Conservation (phyloP, 2,113 vertebrate genomes). For the Oncorhynchus clarkii region DNA sequence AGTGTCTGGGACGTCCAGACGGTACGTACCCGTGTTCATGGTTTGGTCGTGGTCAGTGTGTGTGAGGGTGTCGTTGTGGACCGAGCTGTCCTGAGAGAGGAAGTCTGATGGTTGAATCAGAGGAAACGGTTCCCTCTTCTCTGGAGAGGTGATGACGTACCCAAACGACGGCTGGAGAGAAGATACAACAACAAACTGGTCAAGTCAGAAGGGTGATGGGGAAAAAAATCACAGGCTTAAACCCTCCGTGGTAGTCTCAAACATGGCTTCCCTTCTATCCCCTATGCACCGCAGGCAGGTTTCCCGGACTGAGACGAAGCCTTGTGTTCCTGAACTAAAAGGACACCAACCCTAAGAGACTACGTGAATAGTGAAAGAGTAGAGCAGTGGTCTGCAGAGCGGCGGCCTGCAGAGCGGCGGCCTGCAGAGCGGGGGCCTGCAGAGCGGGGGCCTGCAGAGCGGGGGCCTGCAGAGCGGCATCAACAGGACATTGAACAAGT, state of each 20-base stretch:
- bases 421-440: too few relatives aligned
- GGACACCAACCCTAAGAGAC: too few relatives aligned
- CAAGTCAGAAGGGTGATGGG: background rate
- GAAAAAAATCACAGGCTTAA: background rate
- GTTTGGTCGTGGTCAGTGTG: slow-evolving; percentile 68
- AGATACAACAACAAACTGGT: background rate
- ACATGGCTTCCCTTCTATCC: background rate
- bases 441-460: too few relatives aligned
- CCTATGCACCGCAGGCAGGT: too few relatives aligned
- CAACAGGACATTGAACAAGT: too few relatives aligned
- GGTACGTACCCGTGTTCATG: slow-evolving; percentile 74
- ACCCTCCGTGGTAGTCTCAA: background rate
- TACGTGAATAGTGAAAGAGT: too few relatives aligned
- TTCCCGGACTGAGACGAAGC: too few relatives aligned
- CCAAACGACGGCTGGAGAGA: slow-evolving; percentile 90
- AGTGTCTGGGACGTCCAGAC: background rate
- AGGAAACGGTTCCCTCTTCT: slow-evolving; percentile 86
- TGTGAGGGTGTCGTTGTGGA: slow-evolving; percentile 57
- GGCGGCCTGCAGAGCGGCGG: too few relatives aligned
- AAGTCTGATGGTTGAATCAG: slow-evolving; percentile 78
- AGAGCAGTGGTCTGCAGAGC: too few relatives aligned
- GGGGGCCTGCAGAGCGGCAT: too few relatives aligned
- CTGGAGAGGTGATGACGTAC: slow-evolving; percentile 90
- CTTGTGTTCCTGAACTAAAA: too few relatives aligned
- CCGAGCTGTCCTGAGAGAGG: slow-evolving; percentile 46